Evolutionary conservation across 2,888 invertebrate species (phyloP), one percentile per base, ranked within the genome.

Genomic region (Drosophila borborema): DNA sequence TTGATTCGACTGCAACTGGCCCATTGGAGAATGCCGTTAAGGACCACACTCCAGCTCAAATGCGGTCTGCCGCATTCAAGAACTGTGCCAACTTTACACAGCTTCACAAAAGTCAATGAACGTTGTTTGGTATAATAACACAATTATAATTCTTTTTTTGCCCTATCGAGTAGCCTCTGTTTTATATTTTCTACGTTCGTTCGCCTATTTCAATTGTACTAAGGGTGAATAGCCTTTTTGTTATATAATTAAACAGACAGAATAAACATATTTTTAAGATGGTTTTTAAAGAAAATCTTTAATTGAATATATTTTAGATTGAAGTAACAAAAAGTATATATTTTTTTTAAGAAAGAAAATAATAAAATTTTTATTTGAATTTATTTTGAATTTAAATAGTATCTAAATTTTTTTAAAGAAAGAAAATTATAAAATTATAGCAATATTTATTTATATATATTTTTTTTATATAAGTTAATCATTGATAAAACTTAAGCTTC

Each of bases 81-180:
- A 80, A 80, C 28, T 70, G 59, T 77, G 67, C 73, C 73, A 80
- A 69, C 72, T 78, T 55, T 49, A 31, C 49, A 18, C 40, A 62
- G n/a, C 41, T 51, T 1, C 28, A 34, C 40, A 49, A 48, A 69
- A 80, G 80, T 80, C 79, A 79, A 79, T 65, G 80, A 64, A 77
- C 80, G 55, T 46, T 70, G 60, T 64, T 79, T 79, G 79, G 80
- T 79, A 70, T 69, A 79, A 73, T 79, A 77, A 79, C 79, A 79
- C 79, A 79, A 63, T 80, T 77, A 71, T 67, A 67, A 16, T 60
- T 72, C 38, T 5, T 58, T 36, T 48, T 38, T 31, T 0, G 34
- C 31, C 23, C 16, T 10, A 45, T 45, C 40, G 36, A 41, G 12
- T 59, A 7, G 49, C 20, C 31, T 46, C 63, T 61, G 40, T 36